Evolutionary conservation across 1,140 invertebrate species (phyloP), one percentile per base, ranked within the genome.

Genomic region (Bursaphelenchus mucronatus): DNA sequence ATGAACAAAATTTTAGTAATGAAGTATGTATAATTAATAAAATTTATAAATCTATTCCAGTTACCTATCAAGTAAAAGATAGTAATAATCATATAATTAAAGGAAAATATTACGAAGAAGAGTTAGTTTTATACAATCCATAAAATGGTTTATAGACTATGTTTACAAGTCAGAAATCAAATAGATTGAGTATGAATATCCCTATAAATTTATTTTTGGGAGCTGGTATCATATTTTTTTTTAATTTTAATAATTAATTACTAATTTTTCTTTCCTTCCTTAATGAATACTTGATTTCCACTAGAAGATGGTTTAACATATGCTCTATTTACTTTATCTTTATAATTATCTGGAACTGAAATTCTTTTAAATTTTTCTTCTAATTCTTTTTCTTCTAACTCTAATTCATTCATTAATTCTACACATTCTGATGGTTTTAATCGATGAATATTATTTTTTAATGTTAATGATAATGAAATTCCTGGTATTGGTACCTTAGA

Each of bases 21-120:
- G 71, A 79, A 61, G 43, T 71, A 43, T 79, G 71, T 63, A 68
- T 50, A 41, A 71, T 78, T 57, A 47, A 45, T 56, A 50, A 79
- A 66, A 46, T 66, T 15, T 53, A 70, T 59, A 47, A 47, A 10
- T 47, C 45, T 47, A 47, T 10, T 47, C 45, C 45, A 47, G n/a
- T 47, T 47, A 47, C 45, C n/a, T 47, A 47, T 47, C 45, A 47
- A 47, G 9, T 47, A 47, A 47, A 47, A 47, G 45, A 47, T 47
- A 47, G 45, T 47, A n/a, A 47, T 47, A 47, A 47, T 47, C 45
- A 47, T 47, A n/a, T 10, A 47, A 47, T 47, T 47, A 47, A 47
- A 47, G n/a, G 45, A 47, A 47, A 47, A 47, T 47, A 47, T 47
- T 47, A 47, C n/a, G n/a, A 47, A 47, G 45, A 47, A 47, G 45